Conservation (phyloP, 2,113 vertebrate species). For the Oreochromis tanganicae region DNA sequence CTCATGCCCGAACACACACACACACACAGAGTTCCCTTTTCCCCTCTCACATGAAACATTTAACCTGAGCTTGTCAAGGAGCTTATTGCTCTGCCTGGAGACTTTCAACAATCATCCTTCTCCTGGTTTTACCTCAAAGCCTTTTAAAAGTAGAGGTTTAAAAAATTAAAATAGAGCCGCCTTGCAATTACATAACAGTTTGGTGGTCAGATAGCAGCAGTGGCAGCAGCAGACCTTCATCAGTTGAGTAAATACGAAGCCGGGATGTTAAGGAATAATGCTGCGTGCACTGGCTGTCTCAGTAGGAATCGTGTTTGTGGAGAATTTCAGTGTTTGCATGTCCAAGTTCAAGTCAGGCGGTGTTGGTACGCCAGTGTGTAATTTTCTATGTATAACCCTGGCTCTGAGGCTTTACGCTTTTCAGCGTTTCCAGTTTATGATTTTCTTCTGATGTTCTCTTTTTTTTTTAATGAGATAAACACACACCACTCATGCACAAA, state of each 20-base stretch:
- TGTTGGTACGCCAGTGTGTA: constrained; percentile 60
- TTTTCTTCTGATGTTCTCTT: background rate
- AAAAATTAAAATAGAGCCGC: constrained; percentile 33
- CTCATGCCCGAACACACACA: background rate
- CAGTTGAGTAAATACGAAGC: background rate
- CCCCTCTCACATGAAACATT: constrained; percentile 44
- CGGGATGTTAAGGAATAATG: background rate
- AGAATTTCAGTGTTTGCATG: constrained; percentile 5
- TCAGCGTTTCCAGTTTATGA: constrained; percentile 31
- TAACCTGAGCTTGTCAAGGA: constrained; percentile 25
- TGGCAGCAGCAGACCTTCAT: background rate
- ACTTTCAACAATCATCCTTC: constrained; percentile 4
- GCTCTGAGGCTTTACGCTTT: constrained; percentile 28
- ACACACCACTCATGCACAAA: constrained; percentile 4
- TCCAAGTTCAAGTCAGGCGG: constrained; percentile 24
- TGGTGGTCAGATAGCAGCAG: background rate
- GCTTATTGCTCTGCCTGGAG: constrained; percentile 23
- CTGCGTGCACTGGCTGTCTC: background rate
- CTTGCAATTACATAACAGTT: constrained; percentile 10
- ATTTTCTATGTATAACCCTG: constrained; percentile 75
- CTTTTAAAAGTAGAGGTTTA: background rate
- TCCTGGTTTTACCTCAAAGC: background rate
- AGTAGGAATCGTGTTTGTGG: background rate
- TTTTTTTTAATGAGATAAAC: constrained; percentile 5
- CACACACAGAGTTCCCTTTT: background rate